These are phyloP conservation scores for Cossypha caffra DNA, from an alignment of 2,797 vertebrate species.

Conservation along the genomic window DNA sequence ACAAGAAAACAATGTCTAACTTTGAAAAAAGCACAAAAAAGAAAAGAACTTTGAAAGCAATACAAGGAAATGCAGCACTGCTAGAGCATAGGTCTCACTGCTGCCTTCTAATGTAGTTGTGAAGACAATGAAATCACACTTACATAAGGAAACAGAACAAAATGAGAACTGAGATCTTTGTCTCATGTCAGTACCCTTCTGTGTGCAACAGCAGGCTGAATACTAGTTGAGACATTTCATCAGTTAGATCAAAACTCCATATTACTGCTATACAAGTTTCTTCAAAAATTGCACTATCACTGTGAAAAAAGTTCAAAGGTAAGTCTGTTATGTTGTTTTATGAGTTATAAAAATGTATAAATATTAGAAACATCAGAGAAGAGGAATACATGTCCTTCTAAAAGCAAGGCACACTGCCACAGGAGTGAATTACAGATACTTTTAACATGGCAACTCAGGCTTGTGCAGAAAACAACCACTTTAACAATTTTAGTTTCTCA, in stretches of 20 bases:
- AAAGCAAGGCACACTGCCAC: neutral
- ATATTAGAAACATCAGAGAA: neutral
- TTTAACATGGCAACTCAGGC: neutral
- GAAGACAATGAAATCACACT: neutral
- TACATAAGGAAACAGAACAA: neutral
- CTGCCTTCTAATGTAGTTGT: neutral
- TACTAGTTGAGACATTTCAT: neutral
- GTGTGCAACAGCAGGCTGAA: neutral
- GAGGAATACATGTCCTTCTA: neutral
- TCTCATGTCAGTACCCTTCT: neutral
- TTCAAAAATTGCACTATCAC: neutral
- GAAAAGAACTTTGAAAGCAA: neutral
- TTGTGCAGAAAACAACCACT: neutral
- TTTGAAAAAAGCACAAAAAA: neutral
- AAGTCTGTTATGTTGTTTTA: constrained; percentile 12
- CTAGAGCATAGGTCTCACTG: neutral
- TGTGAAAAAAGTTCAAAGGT: constrained; percentile 12
- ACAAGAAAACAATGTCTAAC: neutral
- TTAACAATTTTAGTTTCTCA: constrained; percentile 20
- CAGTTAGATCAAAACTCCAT: neutral
- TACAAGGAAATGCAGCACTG: neutral
- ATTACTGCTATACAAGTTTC: neutral
- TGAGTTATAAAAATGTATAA: constrained; percentile 18
- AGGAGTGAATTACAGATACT: neutral
- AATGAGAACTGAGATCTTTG: neutral